A percentile compares a stretch with the other conserved stretches of the same genome.
Conservation (phyloP, 1,140 invertebrate species). For the Lerema accius region DNA sequence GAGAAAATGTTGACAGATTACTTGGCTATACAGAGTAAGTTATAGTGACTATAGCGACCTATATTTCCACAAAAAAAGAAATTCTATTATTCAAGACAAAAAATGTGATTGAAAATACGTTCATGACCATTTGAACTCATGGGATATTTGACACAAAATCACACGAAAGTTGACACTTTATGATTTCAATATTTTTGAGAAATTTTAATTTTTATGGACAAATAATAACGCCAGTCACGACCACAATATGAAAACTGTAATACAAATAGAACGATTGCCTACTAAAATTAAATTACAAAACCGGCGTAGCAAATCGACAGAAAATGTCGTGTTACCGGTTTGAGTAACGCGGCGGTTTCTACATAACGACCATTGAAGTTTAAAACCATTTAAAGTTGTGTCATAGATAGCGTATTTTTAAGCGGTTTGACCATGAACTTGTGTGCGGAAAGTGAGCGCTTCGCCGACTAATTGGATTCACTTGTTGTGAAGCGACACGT, state of each 20-base stretch:
- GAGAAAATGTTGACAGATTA: no score
- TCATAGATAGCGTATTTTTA: not conserved
- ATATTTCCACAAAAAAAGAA: no score
- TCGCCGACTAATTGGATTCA: not conserved
- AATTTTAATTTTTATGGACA: no score
- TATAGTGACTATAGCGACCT: no score
- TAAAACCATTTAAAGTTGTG: not conserved
- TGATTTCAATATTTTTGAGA: no score
- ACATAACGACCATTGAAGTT: not conserved
- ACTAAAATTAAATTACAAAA: not conserved
- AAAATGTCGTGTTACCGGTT: not conserved
- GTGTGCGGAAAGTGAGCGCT: not conserved
- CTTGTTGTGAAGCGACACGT: not conserved
- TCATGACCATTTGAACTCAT: no score
- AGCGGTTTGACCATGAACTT: not conserved
- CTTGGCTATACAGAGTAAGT: no score
- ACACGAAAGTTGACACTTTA: no score
- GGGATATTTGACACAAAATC: no score
- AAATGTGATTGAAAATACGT: no score
- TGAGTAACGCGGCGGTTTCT: not conserved
- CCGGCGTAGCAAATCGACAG: not conserved
- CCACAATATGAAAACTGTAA: not conserved
- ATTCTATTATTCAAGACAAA: no score
- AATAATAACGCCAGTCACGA: no score
- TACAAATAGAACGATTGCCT: not conserved